Base-by-base conservation (phyloP, 2,888 invertebrate genomes). In the Megaustenia siamemsis region DNA sequence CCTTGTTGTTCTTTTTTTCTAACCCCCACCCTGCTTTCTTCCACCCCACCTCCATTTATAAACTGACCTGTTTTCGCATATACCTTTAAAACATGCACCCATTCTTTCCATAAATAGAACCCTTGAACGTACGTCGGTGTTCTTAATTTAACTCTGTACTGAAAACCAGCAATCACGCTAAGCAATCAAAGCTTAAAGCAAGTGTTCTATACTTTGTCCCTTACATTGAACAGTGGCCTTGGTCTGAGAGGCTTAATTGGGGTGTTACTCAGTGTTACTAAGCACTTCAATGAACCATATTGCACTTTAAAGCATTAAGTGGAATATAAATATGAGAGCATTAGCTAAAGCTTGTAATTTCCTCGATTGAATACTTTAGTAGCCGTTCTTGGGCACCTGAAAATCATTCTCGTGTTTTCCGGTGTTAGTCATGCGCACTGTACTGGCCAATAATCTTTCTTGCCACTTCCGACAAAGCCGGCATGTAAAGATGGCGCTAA, bases 351-450 rank as follows among this genome's bases (percentile, higher is more conserved):
- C 60, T 60, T 28, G 8, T n/a, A n/a, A 60, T 24, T n/a, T 28
- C 6, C 60, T n/a, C 60, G 28, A 28, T 60, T 60, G 60, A 28
- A 60, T 28, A n/a, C 60, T 24, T n/a, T n/a, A 60, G 60, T 4
- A n/a, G 24, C 3, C 24, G 60, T 12, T 32, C 38, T 68, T 38
- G 32, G 38, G 35, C 68, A 68, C 32, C 32, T 68, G 32, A 68
- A 68, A 68, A 68, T 68, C 35, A 68, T 68, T 68, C 35, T 68
- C 68, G 32, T 68, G 68, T 68, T 68, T 68, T 38, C 38, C 35
- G 3, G 35, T 10, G 35, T 68, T 68, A 68, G 35, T 68, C 35
- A 35, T 68, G 21, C 32, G 8, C 21, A 68, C 6, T 68, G 21
- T 38, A 68, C 68, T 38, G 18, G 35, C 68, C 32, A 38, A 38